These are phyloP conservation scores for Serripes groenlandicus DNA, from an alignment of 2,888 invertebrate species.

Conservation along the genomic window DNA sequence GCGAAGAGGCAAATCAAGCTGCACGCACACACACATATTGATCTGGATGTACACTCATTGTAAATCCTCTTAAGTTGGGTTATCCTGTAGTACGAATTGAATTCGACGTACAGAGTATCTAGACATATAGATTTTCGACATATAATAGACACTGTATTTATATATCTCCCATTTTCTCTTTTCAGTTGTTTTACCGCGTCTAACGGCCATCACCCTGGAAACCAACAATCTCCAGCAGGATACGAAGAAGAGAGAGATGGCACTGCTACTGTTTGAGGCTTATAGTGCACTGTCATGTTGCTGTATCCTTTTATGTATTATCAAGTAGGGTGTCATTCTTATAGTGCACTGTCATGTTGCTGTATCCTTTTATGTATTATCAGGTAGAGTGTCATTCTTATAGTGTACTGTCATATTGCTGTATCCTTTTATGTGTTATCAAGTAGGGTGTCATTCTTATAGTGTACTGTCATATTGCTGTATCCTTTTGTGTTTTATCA, in stretches of 20 bases:
- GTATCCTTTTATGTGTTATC: constrained; percentile 82
- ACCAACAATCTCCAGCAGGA: constrained; percentile 88
- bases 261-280: constrained; percentile 89
- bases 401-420: constrained; percentile 88
- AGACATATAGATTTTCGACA: too few species aligned
- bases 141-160: too few species aligned
- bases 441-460: too few species aligned
- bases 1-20: too few species aligned
- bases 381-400: too few species aligned
- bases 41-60: too few species aligned
- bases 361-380: constrained; percentile 83
- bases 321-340: too few species aligned
- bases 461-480: constrained; percentile 88
- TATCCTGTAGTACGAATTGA: too few species aligned
- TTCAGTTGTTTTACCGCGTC: constrained; percentile 89
- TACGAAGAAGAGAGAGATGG: constrained; percentile 89
- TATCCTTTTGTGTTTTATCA: constrained; percentile 80
- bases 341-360: constrained; percentile 88
- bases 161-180: neutral
- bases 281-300: constrained; percentile 88
- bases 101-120: too few species aligned
- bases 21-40: too few species aligned
- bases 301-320: constrained; percentile 83
- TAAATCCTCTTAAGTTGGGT: too few species aligned
- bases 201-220: constrained; percentile 88